Conservation (phyloP, 1,140 invertebrate species). For the Gryllus bimaculatus region DNA sequence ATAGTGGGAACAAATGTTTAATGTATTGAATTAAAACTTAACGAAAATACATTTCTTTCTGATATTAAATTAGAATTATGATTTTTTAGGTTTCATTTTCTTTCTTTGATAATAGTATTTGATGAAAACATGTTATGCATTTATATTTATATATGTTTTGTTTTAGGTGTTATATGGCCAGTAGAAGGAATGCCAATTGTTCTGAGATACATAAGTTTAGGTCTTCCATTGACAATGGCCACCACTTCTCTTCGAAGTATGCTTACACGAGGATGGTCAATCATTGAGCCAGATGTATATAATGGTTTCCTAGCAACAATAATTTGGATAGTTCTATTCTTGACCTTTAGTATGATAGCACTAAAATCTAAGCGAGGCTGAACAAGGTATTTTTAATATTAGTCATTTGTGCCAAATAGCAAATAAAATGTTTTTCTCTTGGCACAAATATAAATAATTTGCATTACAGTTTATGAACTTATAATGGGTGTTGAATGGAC, state of each 20-base stretch:
- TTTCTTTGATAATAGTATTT: too few relatives aligned
- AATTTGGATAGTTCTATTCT: constrained; percentile 79
- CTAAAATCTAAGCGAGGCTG: constrained; percentile 67
- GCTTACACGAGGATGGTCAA: constrained; percentile 79
- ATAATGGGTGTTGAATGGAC: neutral
- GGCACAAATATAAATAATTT: neutral
- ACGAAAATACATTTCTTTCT: too few relatives aligned
- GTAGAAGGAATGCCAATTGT: constrained; percentile 78
- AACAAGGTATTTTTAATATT: neutral
- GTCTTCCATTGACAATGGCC: constrained; percentile 81
- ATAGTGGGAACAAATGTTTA: too few relatives aligned
- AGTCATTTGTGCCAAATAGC: neutral
- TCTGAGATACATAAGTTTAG: constrained; percentile 70
- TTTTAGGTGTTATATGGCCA: constrained; percentile 71
- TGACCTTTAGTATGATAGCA: constrained; percentile 69
- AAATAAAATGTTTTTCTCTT: neutral
- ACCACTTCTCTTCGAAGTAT: constrained; percentile 82
- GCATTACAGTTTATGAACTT: too few relatives aligned
- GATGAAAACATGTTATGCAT: too few relatives aligned
- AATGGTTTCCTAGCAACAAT: constrained; percentile 78
- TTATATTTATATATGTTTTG: neutral
- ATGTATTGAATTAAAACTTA: too few relatives aligned
- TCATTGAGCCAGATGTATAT: constrained; percentile 74
- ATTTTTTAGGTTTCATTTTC: too few relatives aligned
- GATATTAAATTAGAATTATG: too few relatives aligned